Percentiles rank a stretch among this genome's conserved stretches.
These are phyloP conservation scores for Crotalus helleri DNA, from an alignment of 2,113 vertebrate species.

Conservation along the genomic window DNA sequence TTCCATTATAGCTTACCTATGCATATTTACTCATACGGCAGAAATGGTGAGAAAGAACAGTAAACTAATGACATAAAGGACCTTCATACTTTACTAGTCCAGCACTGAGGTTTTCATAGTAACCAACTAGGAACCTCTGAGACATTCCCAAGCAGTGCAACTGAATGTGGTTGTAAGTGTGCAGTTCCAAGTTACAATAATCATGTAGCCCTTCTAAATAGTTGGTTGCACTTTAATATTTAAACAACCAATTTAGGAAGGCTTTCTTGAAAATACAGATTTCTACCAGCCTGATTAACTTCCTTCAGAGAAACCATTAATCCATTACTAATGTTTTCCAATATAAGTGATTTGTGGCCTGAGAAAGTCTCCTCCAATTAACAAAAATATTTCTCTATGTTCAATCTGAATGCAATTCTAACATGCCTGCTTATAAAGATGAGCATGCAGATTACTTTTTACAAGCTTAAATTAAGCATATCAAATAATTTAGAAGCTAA, in stretches of 20 bases:
- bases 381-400: neutral
- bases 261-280: neutral
- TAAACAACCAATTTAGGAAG: neutral
- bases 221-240: fast-evolving
- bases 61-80: neutral
- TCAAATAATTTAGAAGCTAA: neutral
- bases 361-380: neutral
- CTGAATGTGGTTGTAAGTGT: neutral
- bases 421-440: neutral
- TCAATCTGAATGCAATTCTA: neutral
- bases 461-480: neutral
- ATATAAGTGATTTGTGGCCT: neutral
- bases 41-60: neutral
- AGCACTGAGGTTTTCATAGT: neutral
- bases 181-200: neutral
- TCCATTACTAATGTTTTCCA: neutral
- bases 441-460: neutral
- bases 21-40: neutral
- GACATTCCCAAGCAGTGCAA: neutral
- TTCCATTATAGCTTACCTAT: neutral
- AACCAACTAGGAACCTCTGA: neutral
- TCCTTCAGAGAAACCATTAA: neutral
- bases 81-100: neutral
- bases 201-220: fast-evolving
- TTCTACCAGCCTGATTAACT: neutral